Conservation (phyloP, 2,888 invertebrate genomes). For the Leptinotarsa peninsularis region DNA sequence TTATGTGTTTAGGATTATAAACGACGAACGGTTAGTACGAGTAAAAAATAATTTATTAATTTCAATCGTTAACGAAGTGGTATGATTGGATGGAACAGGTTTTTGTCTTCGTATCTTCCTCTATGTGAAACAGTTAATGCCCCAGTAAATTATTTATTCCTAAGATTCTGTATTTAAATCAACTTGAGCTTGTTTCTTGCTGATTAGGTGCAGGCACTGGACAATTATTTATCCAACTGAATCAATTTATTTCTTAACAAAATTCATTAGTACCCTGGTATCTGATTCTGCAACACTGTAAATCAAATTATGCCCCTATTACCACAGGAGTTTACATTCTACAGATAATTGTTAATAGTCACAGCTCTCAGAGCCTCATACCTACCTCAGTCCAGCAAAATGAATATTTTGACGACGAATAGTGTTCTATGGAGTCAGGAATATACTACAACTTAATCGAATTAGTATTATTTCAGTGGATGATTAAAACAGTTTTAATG, state of each 20-base stretch:
- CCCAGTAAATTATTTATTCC: constrained; percentile 63
- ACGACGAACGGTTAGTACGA: constrained; percentile 34
- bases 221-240: neutral
- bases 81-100: constrained; percentile 60
- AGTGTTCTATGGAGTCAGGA: no score
- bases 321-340: no score
- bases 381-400: no score
- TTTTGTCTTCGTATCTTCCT: constrained; percentile 53
- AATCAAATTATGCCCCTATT: no score
- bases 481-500: no score
- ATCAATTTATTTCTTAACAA: neutral
- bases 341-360: no score
- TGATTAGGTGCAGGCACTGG: neutral
- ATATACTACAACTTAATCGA: no score
- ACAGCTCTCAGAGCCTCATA: no score
- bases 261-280: no score
- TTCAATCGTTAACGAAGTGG: constrained; percentile 61
- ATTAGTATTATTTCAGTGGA: no score
- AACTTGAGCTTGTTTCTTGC: constrained; percentile 53
- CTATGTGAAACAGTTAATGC: constrained; percentile 61
- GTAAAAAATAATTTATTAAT: constrained; percentile 60
- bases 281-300: no score
- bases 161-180: constrained; percentile 62
- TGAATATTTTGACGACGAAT: no score
- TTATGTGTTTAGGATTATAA: constrained; percentile 42